Conservation (phyloP, 2,888 invertebrate species). For the Gymnosoma rotundatum region DNA sequence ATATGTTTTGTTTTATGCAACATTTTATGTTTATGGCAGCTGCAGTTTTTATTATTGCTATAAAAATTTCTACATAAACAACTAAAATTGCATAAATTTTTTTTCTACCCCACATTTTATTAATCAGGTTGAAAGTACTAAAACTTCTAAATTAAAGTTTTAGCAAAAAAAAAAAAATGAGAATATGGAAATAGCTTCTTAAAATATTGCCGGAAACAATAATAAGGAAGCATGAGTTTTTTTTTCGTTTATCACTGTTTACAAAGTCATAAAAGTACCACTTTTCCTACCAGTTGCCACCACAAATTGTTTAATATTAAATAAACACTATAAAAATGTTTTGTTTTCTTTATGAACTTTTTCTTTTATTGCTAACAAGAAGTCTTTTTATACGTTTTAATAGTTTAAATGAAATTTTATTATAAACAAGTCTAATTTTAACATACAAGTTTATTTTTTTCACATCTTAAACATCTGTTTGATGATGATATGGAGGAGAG, state of each 20-base stretch:
- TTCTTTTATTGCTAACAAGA: not conserved
- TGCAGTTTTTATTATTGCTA: constrained; percentile 23
- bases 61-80: not conserved
- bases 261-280: constrained; percentile 19
- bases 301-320: constrained; percentile 67
- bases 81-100: no score
- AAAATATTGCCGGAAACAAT: constrained; percentile 59
- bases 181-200: constrained; percentile 17
- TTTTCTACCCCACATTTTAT: no score
- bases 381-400: not conserved
- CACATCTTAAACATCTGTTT: no score
- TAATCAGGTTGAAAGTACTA: no score
- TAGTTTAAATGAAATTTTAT: constrained; percentile 36
- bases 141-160: not conserved
- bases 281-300: constrained; percentile 51
- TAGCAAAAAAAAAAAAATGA: not conserved
- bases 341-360: constrained; percentile 37
- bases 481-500: no score
- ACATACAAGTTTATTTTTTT: not conserved
- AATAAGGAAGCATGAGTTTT: constrained; percentile 43
- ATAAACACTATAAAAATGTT: constrained; percentile 51
- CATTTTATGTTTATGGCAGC: not conserved
- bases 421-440: not conserved
- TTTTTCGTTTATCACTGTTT: constrained; percentile 15
- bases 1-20: constrained; percentile 45